Evolutionary conservation across 2,113 vertebrate genomes (phyloP), one percentile per base, ranked within the genome.

Genomic region (Brachypteracias leptosomus): DNA sequence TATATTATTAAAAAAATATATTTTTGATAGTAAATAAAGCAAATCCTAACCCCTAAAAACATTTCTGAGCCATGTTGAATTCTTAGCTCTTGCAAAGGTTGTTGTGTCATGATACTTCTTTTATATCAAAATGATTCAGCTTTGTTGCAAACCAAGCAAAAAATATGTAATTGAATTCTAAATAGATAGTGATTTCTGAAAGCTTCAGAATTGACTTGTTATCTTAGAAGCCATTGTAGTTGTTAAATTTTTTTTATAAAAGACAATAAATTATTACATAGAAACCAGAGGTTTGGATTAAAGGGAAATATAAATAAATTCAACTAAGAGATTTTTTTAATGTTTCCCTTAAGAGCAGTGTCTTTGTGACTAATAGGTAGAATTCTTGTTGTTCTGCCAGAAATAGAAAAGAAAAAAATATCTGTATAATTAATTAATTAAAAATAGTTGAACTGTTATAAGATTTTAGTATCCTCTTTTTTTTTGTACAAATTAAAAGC

Each of bases 11-110:
- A 57, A 57, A 13, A 29, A 54, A 70, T 6, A 52, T 77, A 54
- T 38, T 0, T 0, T 3, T 76, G 17, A 13, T 17, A 63, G 25
- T 11, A 81, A 71, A 67, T 65, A 63, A 83, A 59, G n/a, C 3
- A 44, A 79, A 72, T 38, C 7, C 24, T 54, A 33, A 26, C 58
- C 14, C 54, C 3, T 40, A 10, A 19, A 33, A 22, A 38, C 1
- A 8, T 11, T 77, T 55, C 16, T 44, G 21, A 17, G 7, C 13
- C 33, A 3, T 55, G 12, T 75, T 61, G 65, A 75, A 33, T 78
- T 82, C 9, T 4, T 16, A 40, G 9, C 6, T 54, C 31, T 52
- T 71, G 11, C 11, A 29, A 55, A 16, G 5, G 79, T 49, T 42
- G n/a, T 65, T 68, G 18, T 68, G 29, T 82, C 16, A 47, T 65